phyloP scores from a whole-genome alignment of 2,888 invertebrate genomes.

The Campopleginae sp. region DNA sequence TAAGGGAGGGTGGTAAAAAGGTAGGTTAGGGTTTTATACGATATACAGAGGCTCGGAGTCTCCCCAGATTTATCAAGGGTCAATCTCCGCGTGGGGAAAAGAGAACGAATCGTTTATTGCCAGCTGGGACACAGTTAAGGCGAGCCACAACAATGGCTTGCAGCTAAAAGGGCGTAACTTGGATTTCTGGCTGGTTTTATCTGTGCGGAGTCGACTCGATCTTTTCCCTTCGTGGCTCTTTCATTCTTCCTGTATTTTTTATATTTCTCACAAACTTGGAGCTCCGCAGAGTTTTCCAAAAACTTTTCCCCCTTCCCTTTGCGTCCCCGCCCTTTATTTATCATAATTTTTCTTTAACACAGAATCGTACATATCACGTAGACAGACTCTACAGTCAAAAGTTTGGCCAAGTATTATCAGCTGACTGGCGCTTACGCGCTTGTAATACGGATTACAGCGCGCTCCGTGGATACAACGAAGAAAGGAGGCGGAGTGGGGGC shows the following conservation, averaged over 20 bases:
- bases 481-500: slow-evolving; percentile 33
- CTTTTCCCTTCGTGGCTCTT: slow-evolving; percentile 68
- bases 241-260: slow-evolving; percentile 28
- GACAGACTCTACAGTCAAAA: slow-evolving; percentile 33
- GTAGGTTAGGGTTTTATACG: slow-evolving; percentile 17
- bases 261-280: neutral
- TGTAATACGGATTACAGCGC: slow-evolving; percentile 18
- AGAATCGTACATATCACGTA: neutral
- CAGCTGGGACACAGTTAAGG: slow-evolving; percentile 38
- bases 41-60: slow-evolving; percentile 26
- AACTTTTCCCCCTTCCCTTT: neutral
- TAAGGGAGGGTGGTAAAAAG: slow-evolving; percentile 21
- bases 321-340: neutral
- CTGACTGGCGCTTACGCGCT: slow-evolving; percentile 27
- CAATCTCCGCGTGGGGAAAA: slow-evolving; percentile 42
- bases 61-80: slow-evolving; percentile 51
- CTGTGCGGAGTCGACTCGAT: neutral
- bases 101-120: slow-evolving; percentile 22
- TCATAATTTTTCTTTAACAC: slow-evolving; percentile 4
- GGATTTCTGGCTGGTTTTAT: neutral
- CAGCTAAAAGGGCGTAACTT: slow-evolving; percentile 16
- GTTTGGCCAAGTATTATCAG: slow-evolving; percentile 45
- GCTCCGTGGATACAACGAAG: slow-evolving; percentile 11
- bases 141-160: neutral
- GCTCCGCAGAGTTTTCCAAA: slow-evolving; percentile 8